phyloP scores from a whole-genome alignment of 2,888 invertebrate species.

The Xanthostigma xanthostigma region DNA sequence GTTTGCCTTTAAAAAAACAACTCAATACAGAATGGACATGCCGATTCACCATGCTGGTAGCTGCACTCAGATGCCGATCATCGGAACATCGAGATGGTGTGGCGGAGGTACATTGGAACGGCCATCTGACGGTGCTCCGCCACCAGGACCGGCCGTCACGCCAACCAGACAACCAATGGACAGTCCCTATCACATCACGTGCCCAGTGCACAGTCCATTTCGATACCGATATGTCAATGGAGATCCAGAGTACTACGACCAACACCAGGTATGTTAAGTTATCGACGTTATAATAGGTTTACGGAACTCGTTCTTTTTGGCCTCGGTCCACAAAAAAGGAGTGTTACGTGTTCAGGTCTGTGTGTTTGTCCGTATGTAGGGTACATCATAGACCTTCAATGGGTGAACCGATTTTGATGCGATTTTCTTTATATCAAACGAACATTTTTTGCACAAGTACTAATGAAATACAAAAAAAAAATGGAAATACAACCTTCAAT shows the following conservation, averaged over 20 bases:
- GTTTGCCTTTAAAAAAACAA: no score
- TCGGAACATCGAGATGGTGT: conserved; percentile 13
- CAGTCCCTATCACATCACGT: conserved; percentile 37
- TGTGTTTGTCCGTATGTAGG: no score
- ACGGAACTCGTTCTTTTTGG: no score
- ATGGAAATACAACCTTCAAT: no score
- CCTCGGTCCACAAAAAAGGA: no score
- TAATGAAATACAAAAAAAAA: no score
- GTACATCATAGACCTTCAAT: no score
- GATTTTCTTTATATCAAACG: no score
- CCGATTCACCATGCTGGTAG: conserved; percentile 17
- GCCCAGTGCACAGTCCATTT: conserved; percentile 64
- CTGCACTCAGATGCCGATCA: conserved; percentile 21
- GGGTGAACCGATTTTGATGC: no score
- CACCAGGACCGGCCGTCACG: conserved; percentile 32
- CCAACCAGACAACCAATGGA: conserved; percentile 32
- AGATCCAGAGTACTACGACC: conserved; percentile 31
- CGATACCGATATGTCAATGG: conserved; percentile 43
- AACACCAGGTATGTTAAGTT: conserved; percentile 25
- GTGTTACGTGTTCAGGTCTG: no score
- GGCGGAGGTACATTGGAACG: conserved; percentile 27
- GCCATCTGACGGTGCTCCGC: conserved; percentile 30
- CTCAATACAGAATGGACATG: conserved; percentile 16
- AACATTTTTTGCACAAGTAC: no score
- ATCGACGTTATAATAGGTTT: no score